These are phyloP conservation scores for Drosophila imparisetae DNA, from an alignment of 2,888 invertebrate genomes.

Conservation along the genomic window DNA sequence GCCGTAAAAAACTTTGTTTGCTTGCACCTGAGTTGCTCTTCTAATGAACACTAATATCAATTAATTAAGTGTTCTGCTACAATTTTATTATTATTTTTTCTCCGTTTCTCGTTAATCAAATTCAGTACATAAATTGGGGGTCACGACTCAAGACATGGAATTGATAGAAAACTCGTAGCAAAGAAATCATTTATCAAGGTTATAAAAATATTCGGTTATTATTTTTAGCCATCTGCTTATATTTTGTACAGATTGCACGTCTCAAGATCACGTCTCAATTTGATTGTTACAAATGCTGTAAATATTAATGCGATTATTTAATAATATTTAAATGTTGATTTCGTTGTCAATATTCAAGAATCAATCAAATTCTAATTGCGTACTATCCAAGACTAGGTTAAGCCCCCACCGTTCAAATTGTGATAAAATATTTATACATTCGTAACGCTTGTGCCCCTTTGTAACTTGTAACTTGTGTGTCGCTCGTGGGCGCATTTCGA, in stretches of 20 bases:
- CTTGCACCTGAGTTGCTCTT: conserved; percentile 39
- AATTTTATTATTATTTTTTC: background rate
- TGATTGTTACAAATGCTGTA: background rate
- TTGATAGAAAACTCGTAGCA: background rate
- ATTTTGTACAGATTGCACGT: background rate
- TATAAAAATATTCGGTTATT: background rate
- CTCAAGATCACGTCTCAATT: background rate
- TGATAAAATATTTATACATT: background rate
- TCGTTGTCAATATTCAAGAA: background rate
- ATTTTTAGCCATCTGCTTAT: background rate
- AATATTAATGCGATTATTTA: background rate
- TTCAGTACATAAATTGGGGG: background rate
- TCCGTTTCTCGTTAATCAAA: conserved; percentile 21
- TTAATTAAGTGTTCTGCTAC: conserved; percentile 36
- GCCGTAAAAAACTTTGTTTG: conserved; percentile 24
- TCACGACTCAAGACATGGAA: background rate
- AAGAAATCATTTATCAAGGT: too few species aligned
- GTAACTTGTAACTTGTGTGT: background rate
- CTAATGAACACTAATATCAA: conserved; percentile 56
- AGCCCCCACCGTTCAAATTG: background rate
- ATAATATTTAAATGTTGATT: background rate
- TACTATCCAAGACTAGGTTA: background rate
- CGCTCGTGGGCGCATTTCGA: background rate
- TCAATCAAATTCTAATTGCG: background rate
- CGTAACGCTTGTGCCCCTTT: background rate